Percentiles rank a stretch among this genome's conserved stretches.
Evolutionary conservation across 2,797 vertebrate species (phyloP).

Genomic region (Phataginus tricuspis): DNA sequence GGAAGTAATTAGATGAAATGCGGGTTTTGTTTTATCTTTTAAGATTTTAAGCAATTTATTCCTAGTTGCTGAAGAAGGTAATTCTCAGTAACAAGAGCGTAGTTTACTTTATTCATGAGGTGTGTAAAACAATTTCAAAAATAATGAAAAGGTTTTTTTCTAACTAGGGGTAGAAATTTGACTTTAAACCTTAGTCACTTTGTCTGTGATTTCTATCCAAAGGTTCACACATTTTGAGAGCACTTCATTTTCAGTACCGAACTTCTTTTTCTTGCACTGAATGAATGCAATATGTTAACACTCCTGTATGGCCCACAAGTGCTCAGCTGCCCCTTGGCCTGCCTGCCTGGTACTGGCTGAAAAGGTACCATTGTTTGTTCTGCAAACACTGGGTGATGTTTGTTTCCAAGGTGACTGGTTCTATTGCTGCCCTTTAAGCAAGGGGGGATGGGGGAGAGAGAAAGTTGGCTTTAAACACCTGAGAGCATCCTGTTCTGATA

Average conservation of each 20-base stretch:
- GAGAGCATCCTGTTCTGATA: constrained; percentile 86
- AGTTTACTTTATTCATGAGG: constrained; percentile 74
- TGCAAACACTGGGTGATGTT: constrained; percentile 95
- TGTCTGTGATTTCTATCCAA: constrained; percentile 84
- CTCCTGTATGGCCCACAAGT: constrained; percentile 86
- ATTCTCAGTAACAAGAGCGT: constrained; percentile 75
- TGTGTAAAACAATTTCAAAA: constrained; percentile 79
- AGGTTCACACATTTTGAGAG: constrained; percentile 79
- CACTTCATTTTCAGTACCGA: constrained; percentile 81
- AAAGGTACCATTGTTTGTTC: constrained; percentile 97
- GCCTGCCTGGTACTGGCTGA: constrained; percentile 89
- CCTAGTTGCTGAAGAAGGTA: constrained; percentile 76
- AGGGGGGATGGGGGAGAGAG: constrained; percentile 66
- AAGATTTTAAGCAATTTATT: constrained; percentile 66
- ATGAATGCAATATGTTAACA: constrained; percentile 88
- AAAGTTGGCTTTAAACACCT: constrained; percentile 85
- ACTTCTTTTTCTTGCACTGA: constrained; percentile 84
- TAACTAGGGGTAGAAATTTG: constrained; percentile 74
- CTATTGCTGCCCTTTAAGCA: constrained; percentile 86
- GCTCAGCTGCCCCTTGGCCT: constrained; percentile 89
- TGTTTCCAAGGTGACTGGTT: constrained; percentile 91
- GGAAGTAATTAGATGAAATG: constrained; percentile 30
- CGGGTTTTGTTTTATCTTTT: neutral
- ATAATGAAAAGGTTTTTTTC: constrained; percentile 69
- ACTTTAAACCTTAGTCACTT: constrained; percentile 73